Conservation (phyloP, 2,888 invertebrate species). For the Cheilosia scutellata region DNA sequence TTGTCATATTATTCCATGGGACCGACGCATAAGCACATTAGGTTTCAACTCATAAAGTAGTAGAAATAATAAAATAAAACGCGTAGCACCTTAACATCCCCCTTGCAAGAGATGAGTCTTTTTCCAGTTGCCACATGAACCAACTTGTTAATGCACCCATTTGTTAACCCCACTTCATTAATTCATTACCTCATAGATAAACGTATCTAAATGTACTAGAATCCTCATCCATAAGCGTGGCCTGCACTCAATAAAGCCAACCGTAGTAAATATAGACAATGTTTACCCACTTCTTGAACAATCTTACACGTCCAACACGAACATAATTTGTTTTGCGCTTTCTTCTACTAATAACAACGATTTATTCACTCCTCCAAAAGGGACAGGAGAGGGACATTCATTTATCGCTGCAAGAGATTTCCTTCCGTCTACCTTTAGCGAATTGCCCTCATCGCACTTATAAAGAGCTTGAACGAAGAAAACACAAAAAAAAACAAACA, state of each 20-base stretch:
- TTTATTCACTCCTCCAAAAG: conserved; percentile 45
- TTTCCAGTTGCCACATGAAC: not conserved
- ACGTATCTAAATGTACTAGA: not conserved
- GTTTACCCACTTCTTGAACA: not conserved
- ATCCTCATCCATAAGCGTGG: not conserved
- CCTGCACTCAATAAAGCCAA: too few species aligned
- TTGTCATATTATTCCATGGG: too few species aligned
- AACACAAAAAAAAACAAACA: not conserved
- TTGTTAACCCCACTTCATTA: not conserved
- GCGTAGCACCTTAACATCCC: too few species aligned
- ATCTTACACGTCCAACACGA: conserved; percentile 3
- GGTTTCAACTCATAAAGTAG: too few species aligned
- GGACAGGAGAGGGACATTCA: conserved; percentile 46
- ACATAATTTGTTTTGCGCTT: conserved; percentile 62
- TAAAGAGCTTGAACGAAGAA: conserved; percentile 2
- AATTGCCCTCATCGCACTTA: conserved; percentile 16
- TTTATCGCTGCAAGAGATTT: conserved; percentile 56
- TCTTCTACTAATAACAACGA: conserved; percentile 61
- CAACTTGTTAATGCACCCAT: not conserved
- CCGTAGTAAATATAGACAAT: too few species aligned
- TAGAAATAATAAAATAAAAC: too few species aligned
- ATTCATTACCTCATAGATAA: not conserved
- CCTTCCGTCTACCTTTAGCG: conserved; percentile 33
- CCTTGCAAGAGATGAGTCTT: too few species aligned
- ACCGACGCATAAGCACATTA: too few species aligned